Base-by-base conservation (phyloP, 2,797 vertebrate species). In the Merluccius polli region DNA sequence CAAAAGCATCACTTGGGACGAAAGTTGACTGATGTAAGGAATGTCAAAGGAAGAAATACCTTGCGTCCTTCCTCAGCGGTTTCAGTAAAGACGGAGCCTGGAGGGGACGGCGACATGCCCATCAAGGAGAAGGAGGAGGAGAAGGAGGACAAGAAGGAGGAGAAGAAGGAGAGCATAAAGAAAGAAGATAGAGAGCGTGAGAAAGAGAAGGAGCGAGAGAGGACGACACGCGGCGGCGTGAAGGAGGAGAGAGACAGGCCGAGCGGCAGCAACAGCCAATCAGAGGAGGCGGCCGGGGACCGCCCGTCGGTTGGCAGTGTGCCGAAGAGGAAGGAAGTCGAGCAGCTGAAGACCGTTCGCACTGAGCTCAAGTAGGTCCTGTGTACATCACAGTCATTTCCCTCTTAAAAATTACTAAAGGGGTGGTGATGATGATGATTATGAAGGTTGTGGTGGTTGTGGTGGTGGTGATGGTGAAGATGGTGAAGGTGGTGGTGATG, bases 261-360 rank as follows among this genome's bases (percentile, higher is more conserved):
- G 0, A 88, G 92, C 4, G 87, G 91, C 87, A 92, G 93, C 80
- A 24, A 10, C 52, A 86, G 86, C 87, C 94, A 94, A 35, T 86
- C 85, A 0, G 94, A 95, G 70, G 94, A 95, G 67, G 69, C 75
- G 74, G 74, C 81, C 0, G 87, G 78, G 15, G 94, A 95, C 70
- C 93, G 94, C 3, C 85, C 89, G 5, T 65, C 93, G 21, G 59
- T 81, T 93, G 94, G 90, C 81, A 94, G 89, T 89, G 96, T 92
- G 87, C 96, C 91, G 86, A 98, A 90, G 94, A 96, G 96, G 87
- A 99, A 98, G 77, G 97, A 98, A 86, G 94, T 96, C 80, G 97
- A 99, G 91, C 92, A 95, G 65, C 94, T 98, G 84, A 98, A 99
- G 83, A 96, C 97, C 0, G 79, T 98, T 81, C 93, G 96, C 81